phyloP scores from a whole-genome alignment of 2,888 invertebrate genomes.

The Pristionchus exspectatus region DNA sequence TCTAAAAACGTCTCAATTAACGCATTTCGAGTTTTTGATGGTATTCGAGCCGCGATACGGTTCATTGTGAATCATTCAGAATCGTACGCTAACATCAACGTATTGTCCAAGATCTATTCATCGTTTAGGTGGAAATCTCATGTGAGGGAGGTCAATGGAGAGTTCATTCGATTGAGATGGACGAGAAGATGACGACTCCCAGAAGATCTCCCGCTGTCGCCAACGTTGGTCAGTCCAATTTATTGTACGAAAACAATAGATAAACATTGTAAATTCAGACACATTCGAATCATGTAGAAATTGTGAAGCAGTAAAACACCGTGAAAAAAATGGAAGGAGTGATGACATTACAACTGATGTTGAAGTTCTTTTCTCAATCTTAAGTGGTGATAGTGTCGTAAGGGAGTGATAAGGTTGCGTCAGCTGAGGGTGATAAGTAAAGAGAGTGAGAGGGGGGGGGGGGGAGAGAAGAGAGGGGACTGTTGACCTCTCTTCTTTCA shows the following conservation, averaged over 20 bases:
- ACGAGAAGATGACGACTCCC: conserved; percentile 9
- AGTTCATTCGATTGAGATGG: not conserved
- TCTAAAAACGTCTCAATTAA: too few species aligned
- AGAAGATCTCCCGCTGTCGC: conserved; percentile 35
- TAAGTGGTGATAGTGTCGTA: not conserved
- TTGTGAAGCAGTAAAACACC: not conserved
- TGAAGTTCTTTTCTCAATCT: not conserved
- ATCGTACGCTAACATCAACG: too few species aligned
- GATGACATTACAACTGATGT: not conserved
- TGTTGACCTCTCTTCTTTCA: not conserved
- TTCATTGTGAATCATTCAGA: too few species aligned
- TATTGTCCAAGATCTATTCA: not conserved
- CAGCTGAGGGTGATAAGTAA: conserved; percentile 9
- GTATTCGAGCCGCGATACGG: too few species aligned
- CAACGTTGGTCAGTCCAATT: not conserved
- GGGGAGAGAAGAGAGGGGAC: not conserved
- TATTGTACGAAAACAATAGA: not conserved
- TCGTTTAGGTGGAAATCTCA: not conserved
- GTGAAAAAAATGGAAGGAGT: not conserved
- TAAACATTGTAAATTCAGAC: not conserved
- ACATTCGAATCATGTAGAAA: not conserved
- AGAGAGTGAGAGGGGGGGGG: not conserved
- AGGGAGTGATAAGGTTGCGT: conserved; percentile 27
- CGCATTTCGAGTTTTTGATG: too few species aligned
- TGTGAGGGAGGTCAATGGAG: not conserved